Base-by-base conservation (phyloP, 2,888 invertebrate species). In the Sialis lutaria region DNA sequence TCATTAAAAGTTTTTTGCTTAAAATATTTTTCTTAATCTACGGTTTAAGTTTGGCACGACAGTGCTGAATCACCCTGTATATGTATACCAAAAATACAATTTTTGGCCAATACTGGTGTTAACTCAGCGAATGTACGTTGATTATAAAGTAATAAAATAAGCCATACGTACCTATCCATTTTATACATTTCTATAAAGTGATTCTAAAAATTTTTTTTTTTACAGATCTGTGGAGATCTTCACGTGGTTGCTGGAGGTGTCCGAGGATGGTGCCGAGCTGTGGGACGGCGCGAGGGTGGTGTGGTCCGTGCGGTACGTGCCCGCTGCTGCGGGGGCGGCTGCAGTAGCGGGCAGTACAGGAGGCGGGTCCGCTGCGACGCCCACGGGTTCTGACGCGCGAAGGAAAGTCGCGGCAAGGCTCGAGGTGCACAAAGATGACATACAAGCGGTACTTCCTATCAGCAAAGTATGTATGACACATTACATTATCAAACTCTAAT, bases 361-460 rank as follows among this genome's bases (percentile, higher is more conserved):
- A 63, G 53, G 62, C 4, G 37, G 37, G 4, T 6, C 37, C 37
- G 10, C 12, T 12, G n/a, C 37, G 37, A 10, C 37, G 37, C 37
- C 37, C 10, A 69, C 54, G 49, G 54, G 40, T 54, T 53, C 58
- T 54, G 67, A 67, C 39, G 65, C 69, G 42, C 55, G 47, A 32
- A 67, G 77, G 53, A 82, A 87, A 60, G 73, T 89, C 41, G 83
- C 86, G 50, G 84, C 88, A 1, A 73, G 88, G 53, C 74, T 92
- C 42, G 88, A 90, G 59, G 85, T 92, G 51, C 88, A 89, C 62
- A 92, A 92, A 62, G 92, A 92, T 62, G 90, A 91, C 60, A 89
- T 91, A 50, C 91, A 91, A 66, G 88, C 91, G 13, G 89, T 93
- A 9, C 72, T 93, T 30, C 91, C 92, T 10, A 91, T 93, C 62